Base-by-base conservation (phyloP, 2,888 invertebrate species). In the Drosophila birchii region DNA sequence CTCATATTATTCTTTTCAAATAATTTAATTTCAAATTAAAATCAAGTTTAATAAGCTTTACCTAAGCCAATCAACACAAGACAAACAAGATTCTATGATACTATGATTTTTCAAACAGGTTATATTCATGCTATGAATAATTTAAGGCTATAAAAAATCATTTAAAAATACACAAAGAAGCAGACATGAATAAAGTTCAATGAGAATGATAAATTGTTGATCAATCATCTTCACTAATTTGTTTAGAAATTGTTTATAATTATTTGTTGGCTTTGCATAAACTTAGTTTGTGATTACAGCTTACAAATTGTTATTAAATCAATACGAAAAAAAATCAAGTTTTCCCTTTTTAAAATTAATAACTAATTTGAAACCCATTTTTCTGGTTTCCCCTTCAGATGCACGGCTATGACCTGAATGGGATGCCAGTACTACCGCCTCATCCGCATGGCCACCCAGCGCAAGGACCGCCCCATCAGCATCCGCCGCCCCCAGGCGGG, bases 371-470 rank as follows among this genome's bases (percentile, higher is more conserved):
- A 4, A n/a, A 16, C 11, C 11, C 0, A n/a, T 16, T n/a, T 36
- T 11, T 34, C 18, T 16, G 4, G 7, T 29, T 3, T 38, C 12
- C 9, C 0, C 18, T 93, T 0, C 94, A 97, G 97, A 97, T 98
- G 97, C 97, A 97, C 90, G 97, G 97, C 71, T 97, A 97, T 91
- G 97, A 97, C 91, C 93, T 97, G 75, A 94, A 94, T 70, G 94
- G 94, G 47, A 93, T 93, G 90, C 94, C 94, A 51, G 93, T 93
- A 45, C 80, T 91, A 79, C 91, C 91, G 45, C 88, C 90, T 29
- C 91, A 91, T 73, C 89, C 84, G 69, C 88, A 87, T 54, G 93
- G 94, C 70, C 66, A 66, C 23, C 94, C 94, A 11, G 94, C 94
- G 38, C 91, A 66, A 29, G 64, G 64, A 18, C 64, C 64, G 14